Evolutionary conservation across 2,797 vertebrate species (phyloP), one percentile per base, ranked within the genome.

Genomic region (Centropyge bicolor): DNA sequence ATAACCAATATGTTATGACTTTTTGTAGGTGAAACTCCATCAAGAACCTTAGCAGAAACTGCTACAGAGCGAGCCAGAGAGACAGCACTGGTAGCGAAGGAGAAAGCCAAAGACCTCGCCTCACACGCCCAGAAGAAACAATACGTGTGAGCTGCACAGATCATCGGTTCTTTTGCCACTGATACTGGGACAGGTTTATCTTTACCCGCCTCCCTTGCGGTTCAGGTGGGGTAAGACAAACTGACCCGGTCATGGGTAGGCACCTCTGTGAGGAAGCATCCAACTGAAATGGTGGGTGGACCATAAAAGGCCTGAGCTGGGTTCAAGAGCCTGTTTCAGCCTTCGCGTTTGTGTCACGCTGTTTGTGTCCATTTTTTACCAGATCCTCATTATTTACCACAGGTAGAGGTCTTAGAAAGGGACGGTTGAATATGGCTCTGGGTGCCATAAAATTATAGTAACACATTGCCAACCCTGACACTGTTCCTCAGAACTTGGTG

Each of bases 101-200:
- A 98, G 92, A 99, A 98, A 87, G 98, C 98, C 75, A 99, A 98
- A 95, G 98, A 95, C 93, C 92, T 99, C 27, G 98, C 98, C 0
- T 97, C 95, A 81, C 98, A 99, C 74, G 97, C 98, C 24, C 97
- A 97, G 89, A 96, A 99, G 94, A 96, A 97, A 90, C 98, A 98
- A 83, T 98, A 95, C 0, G 96, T 97, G 52, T 98, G 40, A 74
- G 12, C 31, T 38, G 16, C 54, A 31, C 1, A 57, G 40, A 51
- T 57, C 45, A 31, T 8, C 1, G 14, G 22, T 67, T 81, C 49
- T 63, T 64, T 68, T 51, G 49, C 60, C 59, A 76, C 74, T 59
- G 75, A 80, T n/a, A 41, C 70, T 22, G 49, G 76, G 75, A 86
- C 87, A 61, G 69, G 74, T 84, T 65, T 69, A 8, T 77, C 63